Conservation (phyloP, 2,113 vertebrate species). For the human region GRCh38 chr2:240319501-240320000, state of each 20-base stretch:
- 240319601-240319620: background rate
- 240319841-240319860: background rate
- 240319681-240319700: fast-evolving
- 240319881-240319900: background rate
- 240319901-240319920: background rate
- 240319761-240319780: background rate
- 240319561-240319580: too few species aligned
- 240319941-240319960: background rate
- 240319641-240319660: background rate
- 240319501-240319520: background rate
- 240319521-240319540: background rate
- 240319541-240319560: background rate
- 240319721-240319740: background rate
- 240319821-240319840: too few species aligned
- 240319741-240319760: background rate
- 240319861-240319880: background rate
- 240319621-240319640: background rate
- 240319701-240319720: background rate
- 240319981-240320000: background rate
- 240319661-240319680: background rate
- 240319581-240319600: too few species aligned
- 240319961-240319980: too few species aligned
- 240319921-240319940: background rate
- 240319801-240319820: background rate
- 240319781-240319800: background rate